Base-by-base conservation (phyloP, 1,140 invertebrate species). In the Caenorhabditis remanei region DNA sequence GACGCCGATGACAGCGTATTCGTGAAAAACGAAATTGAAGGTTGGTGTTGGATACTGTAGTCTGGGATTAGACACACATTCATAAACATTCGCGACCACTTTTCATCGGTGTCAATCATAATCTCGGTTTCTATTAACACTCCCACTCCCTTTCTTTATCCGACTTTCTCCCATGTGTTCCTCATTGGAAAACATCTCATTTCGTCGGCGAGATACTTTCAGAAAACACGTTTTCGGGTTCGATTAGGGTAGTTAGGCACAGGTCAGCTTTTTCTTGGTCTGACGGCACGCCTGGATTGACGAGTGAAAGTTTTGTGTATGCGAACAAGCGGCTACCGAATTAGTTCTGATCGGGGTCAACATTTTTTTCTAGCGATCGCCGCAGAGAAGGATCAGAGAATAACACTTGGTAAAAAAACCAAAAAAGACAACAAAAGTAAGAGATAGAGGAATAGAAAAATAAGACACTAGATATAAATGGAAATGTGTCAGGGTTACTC, bases 241-340 rank as follows among this genome's bases (percentile, higher is more conserved):
- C 71, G 71, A 79, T 79, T 50, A 79, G 71, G 71, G 71, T 79
- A 79, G 71, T 50, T 79, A 79, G 71, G 71, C 71, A 79, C 71
- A 79, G 71, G 46, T 79, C 71, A 79, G 71, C 71, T 79, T 79
- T 79, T 79, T 71, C 71, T 50, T n/a, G 11, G n/a, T 48, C 21
- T 79, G 71, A 79, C 71, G 43, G 71, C 71, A 79, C 71, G 71
- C 71, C 6, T 79, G 71, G 46, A 79, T 79, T 79, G 71, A 79
- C 71, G 46, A 79, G 71, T 79, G 71, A 79, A 79, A 79, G 71
- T 79, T 40, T 48, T 71, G 65, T 71, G 65, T 71, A 43, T 71
- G 41, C 65, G 43, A 16, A 24, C 46, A 79, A 79, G 65, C 43
- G 65, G 65, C 65, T 71, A 71, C 61, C 61, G 61, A 71, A 71